A percentile compares a stretch with the other conserved stretches of the same genome.
Evolutionary conservation across 1,140 invertebrate genomes (phyloP).

Genomic region (Papilio polytes): DNA sequence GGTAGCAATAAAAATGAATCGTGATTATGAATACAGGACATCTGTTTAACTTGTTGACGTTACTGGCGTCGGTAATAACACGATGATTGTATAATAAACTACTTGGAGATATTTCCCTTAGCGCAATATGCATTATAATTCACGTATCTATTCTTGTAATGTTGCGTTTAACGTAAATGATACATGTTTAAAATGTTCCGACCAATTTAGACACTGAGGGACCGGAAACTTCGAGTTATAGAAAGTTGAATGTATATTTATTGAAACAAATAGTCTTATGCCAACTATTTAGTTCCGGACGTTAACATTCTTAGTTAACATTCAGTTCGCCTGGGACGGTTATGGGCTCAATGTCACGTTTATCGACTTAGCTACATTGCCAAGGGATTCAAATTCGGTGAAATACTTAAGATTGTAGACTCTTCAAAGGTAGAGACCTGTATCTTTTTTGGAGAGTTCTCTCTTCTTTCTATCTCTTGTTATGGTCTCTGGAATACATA

Average conservation of each 20-base stretch:
- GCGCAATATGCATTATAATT: not conserved
- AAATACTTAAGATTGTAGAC: no score
- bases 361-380: no score
- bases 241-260: conserved; percentile 22
- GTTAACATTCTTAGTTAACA: no score
- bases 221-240: conserved; percentile 30
- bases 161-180: not conserved
- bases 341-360: not conserved
- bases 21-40: not conserved
- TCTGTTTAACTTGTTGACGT: not conserved
- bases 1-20: not conserved
- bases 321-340: not conserved
- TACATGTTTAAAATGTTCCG: conserved; percentile 19
- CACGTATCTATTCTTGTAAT: not conserved
- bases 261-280: not conserved
- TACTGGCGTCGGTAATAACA: not conserved
- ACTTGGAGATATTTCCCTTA: conserved; percentile 19
- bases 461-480: not conserved
- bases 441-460: not conserved
- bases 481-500: not conserved
- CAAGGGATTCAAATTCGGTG: no score
- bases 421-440: no score
- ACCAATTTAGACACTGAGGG: conserved; percentile 31
- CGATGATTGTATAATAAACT: conserved; percentile 4
- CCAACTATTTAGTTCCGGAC: not conserved